Percentiles rank a stretch among this genome's conserved stretches.
phyloP scores from a whole-genome alignment of 2,888 invertebrate species.

The Dynastes tityus region DNA sequence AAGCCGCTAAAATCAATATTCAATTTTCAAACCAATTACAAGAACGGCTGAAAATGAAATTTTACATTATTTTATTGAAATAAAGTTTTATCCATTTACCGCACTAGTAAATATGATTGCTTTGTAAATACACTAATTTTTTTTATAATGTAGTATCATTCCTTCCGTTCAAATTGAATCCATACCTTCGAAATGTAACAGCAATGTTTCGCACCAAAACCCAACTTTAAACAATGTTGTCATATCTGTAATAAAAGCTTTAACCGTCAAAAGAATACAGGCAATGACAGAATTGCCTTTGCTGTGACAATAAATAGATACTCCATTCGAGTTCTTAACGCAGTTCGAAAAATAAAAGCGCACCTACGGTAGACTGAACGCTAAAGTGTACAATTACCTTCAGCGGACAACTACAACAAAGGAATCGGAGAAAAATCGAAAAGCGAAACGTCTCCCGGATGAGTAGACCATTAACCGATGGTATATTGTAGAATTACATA shows the following conservation, averaged over 20 bases:
- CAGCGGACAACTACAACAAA: constrained; percentile 23
- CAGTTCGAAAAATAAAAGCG: neutral
- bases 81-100: too few species aligned
- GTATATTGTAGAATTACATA: constrained; percentile 44
- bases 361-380: neutral
- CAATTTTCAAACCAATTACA: too few species aligned
- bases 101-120: too few species aligned
- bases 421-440: constrained; percentile 33
- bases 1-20: too few species aligned
- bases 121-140: too few species aligned
- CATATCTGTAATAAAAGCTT: neutral
- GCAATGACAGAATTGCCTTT: neutral
- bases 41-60: too few species aligned
- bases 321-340: neutral
- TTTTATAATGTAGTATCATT: too few species aligned
- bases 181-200: too few species aligned
- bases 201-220: neutral
- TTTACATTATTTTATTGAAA: too few species aligned
- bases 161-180: too few species aligned
- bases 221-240: neutral
- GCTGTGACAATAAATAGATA: neutral
- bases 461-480: constrained; percentile 30
- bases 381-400: constrained; percentile 14
- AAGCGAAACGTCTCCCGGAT: constrained; percentile 21
- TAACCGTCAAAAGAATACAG: neutral